Evolutionary conservation across 1,140 invertebrate species (phyloP).

Genomic region (Procambarus virginalis): DNA sequence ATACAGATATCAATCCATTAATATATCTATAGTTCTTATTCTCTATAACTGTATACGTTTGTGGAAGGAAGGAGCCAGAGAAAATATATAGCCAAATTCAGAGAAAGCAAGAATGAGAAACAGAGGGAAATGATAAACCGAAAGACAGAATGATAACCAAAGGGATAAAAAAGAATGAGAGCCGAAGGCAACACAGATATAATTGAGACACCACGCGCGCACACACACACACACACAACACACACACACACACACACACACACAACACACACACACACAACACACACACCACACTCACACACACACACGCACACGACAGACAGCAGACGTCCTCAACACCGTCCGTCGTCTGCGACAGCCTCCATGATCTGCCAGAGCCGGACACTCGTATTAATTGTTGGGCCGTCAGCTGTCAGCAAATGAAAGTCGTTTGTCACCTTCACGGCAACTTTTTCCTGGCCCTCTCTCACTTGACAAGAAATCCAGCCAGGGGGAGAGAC

Average conservation of each 20-base stretch:
- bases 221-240: neutral
- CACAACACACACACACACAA: slow-evolving; percentile 5
- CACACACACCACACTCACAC: slow-evolving; percentile 24
- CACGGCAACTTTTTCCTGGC: slow-evolving; percentile 59
- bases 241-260: slow-evolving; percentile 2
- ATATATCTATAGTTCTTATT: too few relatives aligned
- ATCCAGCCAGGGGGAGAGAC: slow-evolving; percentile 22
- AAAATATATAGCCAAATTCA: too few relatives aligned
- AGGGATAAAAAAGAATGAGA: neutral
- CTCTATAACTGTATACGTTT: too few relatives aligned
- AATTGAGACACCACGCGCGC: too few relatives aligned
- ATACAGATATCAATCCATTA: too few relatives aligned
- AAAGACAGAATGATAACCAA: neutral
- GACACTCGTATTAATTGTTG: slow-evolving; percentile 65
- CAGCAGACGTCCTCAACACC: neutral
- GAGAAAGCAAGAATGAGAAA: too few relatives aligned
- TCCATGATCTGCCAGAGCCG: slow-evolving; percentile 58
- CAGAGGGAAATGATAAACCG: too few relatives aligned
- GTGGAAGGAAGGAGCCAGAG: too few relatives aligned
- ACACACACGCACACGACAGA: neutral
- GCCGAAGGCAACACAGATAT: too few relatives aligned
- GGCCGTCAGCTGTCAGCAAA: slow-evolving; percentile 67
- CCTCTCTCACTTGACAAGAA: slow-evolving; percentile 64
- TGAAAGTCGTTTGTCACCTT: slow-evolving; percentile 67
- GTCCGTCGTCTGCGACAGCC: slow-evolving; percentile 30